phyloP scores from a whole-genome alignment of 1,140 invertebrate species.

The Oryzaephilus surinamensis region DNA sequence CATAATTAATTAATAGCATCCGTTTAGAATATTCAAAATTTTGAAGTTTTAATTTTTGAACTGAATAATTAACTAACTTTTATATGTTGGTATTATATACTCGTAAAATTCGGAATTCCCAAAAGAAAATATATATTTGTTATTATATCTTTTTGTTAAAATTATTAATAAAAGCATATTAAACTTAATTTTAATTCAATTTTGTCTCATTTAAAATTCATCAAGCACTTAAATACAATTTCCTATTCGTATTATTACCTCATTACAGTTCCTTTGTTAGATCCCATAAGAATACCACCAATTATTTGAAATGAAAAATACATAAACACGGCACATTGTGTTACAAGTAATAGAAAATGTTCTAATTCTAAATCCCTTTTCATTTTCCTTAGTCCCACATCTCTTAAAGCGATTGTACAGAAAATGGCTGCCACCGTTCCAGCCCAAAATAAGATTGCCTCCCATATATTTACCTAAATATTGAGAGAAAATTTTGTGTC shows the following conservation, averaged over 20 bases:
- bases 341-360: conserved; percentile 55
- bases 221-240: too few species aligned
- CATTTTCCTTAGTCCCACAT: conserved; percentile 30
- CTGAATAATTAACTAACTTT: too few species aligned
- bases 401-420: conserved; percentile 41
- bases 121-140: too few species aligned
- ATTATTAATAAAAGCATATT: too few species aligned
- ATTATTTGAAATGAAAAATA: conserved; percentile 60
- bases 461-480: conserved; percentile 43
- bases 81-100: too few species aligned
- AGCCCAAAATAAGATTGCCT: conserved; percentile 48
- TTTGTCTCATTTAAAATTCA: too few species aligned
- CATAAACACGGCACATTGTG: conserved; percentile 56
- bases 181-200: too few species aligned
- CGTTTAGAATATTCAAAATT: too few species aligned
- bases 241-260: conserved; percentile 12
- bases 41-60: too few species aligned
- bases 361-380: conserved; percentile 46
- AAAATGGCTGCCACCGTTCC: conserved; percentile 43
- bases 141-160: too few species aligned
- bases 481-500: background rate
- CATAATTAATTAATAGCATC: too few species aligned
- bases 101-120: too few species aligned
- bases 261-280: conserved; percentile 7
- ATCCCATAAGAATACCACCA: conserved; percentile 38